Percentiles rank a stretch among this genome's conserved stretches.
Evolutionary conservation across 1,140 invertebrate species (phyloP).

Genomic region (Pemphigus obesinymphae): DNA sequence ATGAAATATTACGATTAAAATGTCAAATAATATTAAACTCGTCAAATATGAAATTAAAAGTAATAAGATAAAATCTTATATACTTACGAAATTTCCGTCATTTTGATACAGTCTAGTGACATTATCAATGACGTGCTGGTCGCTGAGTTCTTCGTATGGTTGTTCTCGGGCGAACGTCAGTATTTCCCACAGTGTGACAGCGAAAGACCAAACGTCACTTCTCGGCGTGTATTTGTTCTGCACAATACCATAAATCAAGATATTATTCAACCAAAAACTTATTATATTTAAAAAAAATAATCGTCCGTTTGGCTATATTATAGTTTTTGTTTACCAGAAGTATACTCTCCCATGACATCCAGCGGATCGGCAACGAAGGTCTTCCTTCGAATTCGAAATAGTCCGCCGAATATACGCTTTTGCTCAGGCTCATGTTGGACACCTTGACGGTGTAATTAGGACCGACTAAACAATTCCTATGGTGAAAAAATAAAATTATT

Average conservation of each 20-base stretch:
- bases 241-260: constrained; percentile 32
- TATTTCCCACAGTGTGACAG: constrained; percentile 74
- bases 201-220: constrained; percentile 75
- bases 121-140: constrained; percentile 74
- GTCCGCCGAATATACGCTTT: constrained; percentile 72
- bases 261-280: not conserved
- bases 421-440: constrained; percentile 85
- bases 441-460: constrained; percentile 76
- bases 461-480: constrained; percentile 79
- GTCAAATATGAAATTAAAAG: no score
- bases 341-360: constrained; percentile 83
- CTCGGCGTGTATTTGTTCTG: constrained; percentile 67
- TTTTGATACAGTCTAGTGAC: constrained; percentile 45
- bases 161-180: constrained; percentile 64
- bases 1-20: no score
- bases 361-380: constrained; percentile 73
- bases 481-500: not conserved
- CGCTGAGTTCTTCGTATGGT: constrained; percentile 68
- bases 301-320: not conserved
- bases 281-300: not conserved
- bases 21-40: no score
- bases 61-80: no score
- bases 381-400: constrained; percentile 80
- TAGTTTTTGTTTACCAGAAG: constrained; percentile 62
- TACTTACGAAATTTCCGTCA: constrained; percentile 9